Percentiles rank a stretch among this genome's conserved stretches.
These are phyloP conservation scores for Chaenocephalus aceratus DNA, from an alignment of 2,113 vertebrate genomes.

Conservation along the genomic window DNA sequence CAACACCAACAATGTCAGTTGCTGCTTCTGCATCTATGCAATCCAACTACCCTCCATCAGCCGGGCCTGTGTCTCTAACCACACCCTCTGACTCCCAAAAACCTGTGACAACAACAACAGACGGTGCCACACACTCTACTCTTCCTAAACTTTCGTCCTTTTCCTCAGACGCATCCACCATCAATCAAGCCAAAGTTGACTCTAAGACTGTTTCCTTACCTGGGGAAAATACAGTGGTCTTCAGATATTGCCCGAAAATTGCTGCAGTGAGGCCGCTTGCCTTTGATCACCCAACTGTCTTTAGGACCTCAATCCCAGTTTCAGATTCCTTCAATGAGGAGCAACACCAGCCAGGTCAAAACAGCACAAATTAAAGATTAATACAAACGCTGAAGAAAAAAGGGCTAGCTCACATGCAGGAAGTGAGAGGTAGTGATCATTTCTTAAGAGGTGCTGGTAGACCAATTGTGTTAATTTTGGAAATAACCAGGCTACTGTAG, in stretches of 20 bases:
- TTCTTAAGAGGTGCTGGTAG: background rate
- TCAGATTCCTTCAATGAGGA: background rate
- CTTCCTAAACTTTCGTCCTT: background rate
- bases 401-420: background rate
- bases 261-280: slow-evolving; percentile 13
- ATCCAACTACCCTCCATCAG: background rate
- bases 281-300: slow-evolving; percentile 39
- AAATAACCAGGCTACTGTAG: background rate
- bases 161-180: background rate
- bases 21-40: background rate
- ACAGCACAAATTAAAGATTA: background rate
- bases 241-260: slow-evolving; percentile 12
- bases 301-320: background rate
- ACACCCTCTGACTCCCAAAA: background rate
- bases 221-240: background rate
- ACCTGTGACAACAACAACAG: background rate
- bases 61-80: background rate
- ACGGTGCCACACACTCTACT: background rate
- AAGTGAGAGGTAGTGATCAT: background rate
- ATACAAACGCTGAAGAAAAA: background rate
- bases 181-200: background rate
- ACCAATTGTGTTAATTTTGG: background rate
- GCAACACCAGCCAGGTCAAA: background rate
- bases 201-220: background rate
- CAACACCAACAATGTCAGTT: background rate